A percentile compares a stretch with the other conserved stretches of the same genome.
Conservation (phyloP, 2,888 invertebrate species). For the Cryptosula pallasiana region DNA sequence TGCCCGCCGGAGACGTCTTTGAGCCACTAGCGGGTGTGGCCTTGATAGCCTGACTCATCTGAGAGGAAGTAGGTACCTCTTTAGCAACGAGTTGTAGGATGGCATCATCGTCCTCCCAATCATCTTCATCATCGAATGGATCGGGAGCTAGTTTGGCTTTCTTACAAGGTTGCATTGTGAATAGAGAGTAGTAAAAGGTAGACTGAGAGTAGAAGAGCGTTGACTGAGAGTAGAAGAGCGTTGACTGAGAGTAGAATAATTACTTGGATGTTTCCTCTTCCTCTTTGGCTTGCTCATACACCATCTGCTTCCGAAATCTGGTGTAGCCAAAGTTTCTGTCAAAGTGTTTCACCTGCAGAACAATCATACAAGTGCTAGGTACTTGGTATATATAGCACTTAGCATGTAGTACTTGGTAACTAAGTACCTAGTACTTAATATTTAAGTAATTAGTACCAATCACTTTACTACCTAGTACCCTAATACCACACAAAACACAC, state of each 20-base stretch:
- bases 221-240: no score
- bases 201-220: no score
- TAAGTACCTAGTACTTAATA: neutral
- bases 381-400: neutral
- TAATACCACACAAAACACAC: neutral
- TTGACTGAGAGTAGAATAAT: no score
- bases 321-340: slow-evolving; percentile 78
- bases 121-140: slow-evolving; percentile 15
- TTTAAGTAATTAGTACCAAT: neutral
- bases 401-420: neutral
- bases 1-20: neutral
- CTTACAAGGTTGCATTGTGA: neutral
- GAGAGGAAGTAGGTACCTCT: neutral
- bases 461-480: neutral
- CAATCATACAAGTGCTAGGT: neutral
- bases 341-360: slow-evolving; percentile 79
- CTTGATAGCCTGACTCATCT: neutral
- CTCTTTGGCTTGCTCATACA: no score
- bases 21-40: neutral
- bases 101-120: slow-evolving; percentile 12
- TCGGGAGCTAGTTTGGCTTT: neutral
- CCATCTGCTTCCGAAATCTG: neutral
- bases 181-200: neutral
- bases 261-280: no score
- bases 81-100: slow-evolving; percentile 11